Percentiles rank a stretch among this genome's conserved stretches.
Evolutionary conservation across 2,113 vertebrate species (phyloP).

Genomic region (Lynx canadensis): DNA sequence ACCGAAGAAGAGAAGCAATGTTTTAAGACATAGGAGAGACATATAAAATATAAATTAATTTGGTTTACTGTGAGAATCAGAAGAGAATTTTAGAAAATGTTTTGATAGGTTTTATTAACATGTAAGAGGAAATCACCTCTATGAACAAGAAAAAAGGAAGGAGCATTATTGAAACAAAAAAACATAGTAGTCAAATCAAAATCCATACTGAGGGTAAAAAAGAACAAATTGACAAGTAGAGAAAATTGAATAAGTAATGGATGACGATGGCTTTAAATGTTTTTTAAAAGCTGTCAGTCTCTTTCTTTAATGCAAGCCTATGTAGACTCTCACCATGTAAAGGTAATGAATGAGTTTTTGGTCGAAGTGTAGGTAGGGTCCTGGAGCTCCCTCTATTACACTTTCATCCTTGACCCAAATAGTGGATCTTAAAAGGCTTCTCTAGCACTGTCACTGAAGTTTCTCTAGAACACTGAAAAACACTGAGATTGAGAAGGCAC

Average conservation of each 20-base stretch:
- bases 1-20: background rate
- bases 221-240: background rate
- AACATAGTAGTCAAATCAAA: background rate
- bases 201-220: background rate
- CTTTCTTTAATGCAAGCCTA: background rate
- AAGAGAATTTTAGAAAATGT: conserved; percentile 9
- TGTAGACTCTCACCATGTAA: background rate
- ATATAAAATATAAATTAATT: background rate
- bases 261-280: background rate
- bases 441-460: background rate
- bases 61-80: background rate
- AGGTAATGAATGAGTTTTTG: background rate
- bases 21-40: background rate
- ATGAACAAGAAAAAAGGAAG: background rate
- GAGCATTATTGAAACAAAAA: background rate
- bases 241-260: background rate
- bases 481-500: background rate
- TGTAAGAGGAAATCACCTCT: background rate
- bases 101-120: background rate
- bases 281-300: background rate
- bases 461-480: background rate
- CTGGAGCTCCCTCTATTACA: no score
- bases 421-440: background rate
- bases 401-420: background rate
- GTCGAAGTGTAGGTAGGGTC: background rate